phyloP scores from a whole-genome alignment of 1,140 invertebrate genomes.

The Brachionus asplanchnoidis region DNA sequence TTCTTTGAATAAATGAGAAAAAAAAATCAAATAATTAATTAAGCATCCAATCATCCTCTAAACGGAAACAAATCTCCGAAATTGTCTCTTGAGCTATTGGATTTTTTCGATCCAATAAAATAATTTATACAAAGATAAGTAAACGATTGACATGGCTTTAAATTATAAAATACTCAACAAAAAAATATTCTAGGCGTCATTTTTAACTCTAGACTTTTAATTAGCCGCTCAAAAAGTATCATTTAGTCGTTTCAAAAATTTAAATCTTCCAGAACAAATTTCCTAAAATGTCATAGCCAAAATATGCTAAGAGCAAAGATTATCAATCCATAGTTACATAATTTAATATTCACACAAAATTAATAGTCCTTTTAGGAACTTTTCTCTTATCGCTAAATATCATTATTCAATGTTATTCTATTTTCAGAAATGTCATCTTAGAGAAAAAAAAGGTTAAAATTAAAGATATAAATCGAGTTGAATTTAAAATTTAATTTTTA shows the following conservation, averaged over 20 bases:
- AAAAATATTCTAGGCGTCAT: background rate
- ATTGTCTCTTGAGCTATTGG: background rate
- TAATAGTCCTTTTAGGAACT: conserved; percentile 31
- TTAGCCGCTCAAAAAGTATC: conserved; percentile 21
- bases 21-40: background rate
- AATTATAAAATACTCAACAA: conserved; percentile 4
- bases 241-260: background rate
- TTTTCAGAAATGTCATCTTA: background rate
- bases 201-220: conserved; percentile 7
- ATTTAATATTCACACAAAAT: background rate
- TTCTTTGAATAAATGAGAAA: background rate
- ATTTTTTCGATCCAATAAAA: background rate
- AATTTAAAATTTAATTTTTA: background rate
- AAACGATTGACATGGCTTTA: conserved; percentile 1
- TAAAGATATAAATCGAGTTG: background rate
- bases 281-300: background rate
- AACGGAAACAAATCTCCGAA: background rate
- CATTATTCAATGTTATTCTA: conserved; percentile 21
- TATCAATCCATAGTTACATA: background rate
- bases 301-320: conserved; percentile 30
- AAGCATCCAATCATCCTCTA: background rate
- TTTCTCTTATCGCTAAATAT: conserved; percentile 11
- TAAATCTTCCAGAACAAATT: conserved; percentile 25
- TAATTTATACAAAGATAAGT: background rate
- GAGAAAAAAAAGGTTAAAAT: conserved; percentile 15